Evolutionary conservation across 2,888 invertebrate species (phyloP), one percentile per base, ranked within the genome.

Genomic region (Gari tellinella): DNA sequence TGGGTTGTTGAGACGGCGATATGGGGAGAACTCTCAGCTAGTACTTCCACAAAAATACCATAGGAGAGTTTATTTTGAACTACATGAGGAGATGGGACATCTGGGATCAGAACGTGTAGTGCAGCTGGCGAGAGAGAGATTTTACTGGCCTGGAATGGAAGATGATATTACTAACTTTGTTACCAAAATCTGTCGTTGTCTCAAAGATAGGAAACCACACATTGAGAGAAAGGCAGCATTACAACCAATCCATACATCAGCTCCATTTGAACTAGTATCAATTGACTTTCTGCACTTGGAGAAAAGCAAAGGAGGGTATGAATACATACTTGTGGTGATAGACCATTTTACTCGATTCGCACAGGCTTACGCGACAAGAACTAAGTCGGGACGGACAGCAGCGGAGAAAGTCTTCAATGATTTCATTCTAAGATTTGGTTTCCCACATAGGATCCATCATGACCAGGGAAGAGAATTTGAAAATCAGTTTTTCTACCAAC

Each of bases 21-120:
- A 14, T 19, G 60, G 51, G 4, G 23, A 14, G 10, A 17, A 48
- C 4, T 21, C 51, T 31, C 75, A 73, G 52, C 31, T 76, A 14
- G 65, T 80, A 2, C 21, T 69, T 7, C 76, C 72, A 21, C n/a
- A 23, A 21, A 41, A 52, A 52, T 61, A 58, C 12, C 55, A 43
- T 7, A 8, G 17, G 15, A 12, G 38, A 5, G 69, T 67, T 1
- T 15, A 58, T 10, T n/a, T 65, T 8, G 52, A 65, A n/a, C 43
- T 76, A n/a, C 80, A 80, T 46, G 56, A 70, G 31, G 66, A 69
- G 19, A 67, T 80, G 70, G 76, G 73, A 15, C 80, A 80, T 58
- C 53, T 70, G 25, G 76, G 76, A 26, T 19, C 21, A 26, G 76
- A 76, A 12, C 41, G 73, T 38, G 58, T 69, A 5, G 21, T 77